Base-by-base conservation (phyloP, 2,113 vertebrate species). In the Leptodactylus fuscus region DNA sequence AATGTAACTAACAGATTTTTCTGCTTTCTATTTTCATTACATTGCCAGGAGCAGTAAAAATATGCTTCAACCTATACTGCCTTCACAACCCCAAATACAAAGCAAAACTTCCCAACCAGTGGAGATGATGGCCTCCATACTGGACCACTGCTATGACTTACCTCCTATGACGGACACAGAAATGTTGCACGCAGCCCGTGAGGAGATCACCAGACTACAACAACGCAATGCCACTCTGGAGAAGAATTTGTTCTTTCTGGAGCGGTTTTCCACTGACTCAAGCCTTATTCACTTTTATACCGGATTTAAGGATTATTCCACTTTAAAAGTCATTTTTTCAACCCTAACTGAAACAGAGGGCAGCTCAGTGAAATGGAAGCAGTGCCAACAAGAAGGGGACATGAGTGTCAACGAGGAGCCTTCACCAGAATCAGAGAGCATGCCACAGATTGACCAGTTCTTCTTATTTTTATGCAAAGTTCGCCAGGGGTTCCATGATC, bases 401-500 rank as follows among this genome's bases (percentile, higher is more conserved):
- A 4, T 38, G 12, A 38, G 22, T 12, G 60, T 79, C 2, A 10
- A 16, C 7, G 27, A n/a, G 34, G 65, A 27, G n/a, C 34, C 24
- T 0, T 9, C n/a, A 5, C 8, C 48, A 0, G 75, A 85, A 46
- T 36, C 34, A 20, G 76, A 85, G 20, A 16, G 29, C 36, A 20
- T 85, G 84, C 27, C 77, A 12, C 36, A 80, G 10, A 73, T 85
- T 10, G 84, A 85, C 76, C 84, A 85, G 84, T 85, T 85, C 49
- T 85, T 85, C 34, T 53, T 85, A 76, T 85, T 85, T 32, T 55
- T 85, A 32, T 85, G 84, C 46, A 85, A 85, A 60, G 84, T 85
- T 6, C 76, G 84, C 7, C 84, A 85, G 51, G 84, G 84, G 11
- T 85, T 71, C 49, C 78, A 73, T 7, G 76, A 85, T 44, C 65